A percentile compares a stretch with the other conserved stretches of the same genome.
phyloP scores from a whole-genome alignment of 2,797 vertebrate species.

The Lindbergichthys nudifrons region DNA sequence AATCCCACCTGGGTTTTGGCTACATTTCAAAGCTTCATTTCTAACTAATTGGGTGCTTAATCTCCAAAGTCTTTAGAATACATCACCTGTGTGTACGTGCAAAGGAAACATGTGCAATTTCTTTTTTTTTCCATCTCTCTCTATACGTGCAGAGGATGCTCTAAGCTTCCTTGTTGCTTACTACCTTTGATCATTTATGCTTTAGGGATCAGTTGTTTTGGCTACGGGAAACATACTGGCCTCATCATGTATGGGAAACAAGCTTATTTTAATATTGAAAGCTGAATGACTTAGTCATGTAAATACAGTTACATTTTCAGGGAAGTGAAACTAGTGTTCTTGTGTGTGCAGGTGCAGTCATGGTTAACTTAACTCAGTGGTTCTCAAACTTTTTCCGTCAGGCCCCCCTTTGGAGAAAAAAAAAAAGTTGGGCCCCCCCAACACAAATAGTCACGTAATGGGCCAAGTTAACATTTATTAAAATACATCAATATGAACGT shows the following conservation, averaged over 20 bases:
- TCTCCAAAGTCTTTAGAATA: neutral
- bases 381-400: no score
- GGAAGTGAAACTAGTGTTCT: neutral
- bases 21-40: no score
- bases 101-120: neutral
- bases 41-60: no score
- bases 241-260: neutral
- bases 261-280: neutral
- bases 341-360: neutral
- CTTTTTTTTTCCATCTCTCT: neutral
- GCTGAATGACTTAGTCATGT: neutral
- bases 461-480: no score
- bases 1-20: no score
- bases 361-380: no score
- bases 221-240: neutral
- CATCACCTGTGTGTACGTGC: no score
- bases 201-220: neutral
- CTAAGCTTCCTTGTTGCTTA: neutral
- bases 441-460: no score
- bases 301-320: neutral
- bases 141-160: neutral
- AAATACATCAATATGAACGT: no score
- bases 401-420: no score
- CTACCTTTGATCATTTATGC: neutral
- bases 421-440: no score